Conservation (phyloP, 2,888 invertebrate genomes). For the Sycophila texana region DNA sequence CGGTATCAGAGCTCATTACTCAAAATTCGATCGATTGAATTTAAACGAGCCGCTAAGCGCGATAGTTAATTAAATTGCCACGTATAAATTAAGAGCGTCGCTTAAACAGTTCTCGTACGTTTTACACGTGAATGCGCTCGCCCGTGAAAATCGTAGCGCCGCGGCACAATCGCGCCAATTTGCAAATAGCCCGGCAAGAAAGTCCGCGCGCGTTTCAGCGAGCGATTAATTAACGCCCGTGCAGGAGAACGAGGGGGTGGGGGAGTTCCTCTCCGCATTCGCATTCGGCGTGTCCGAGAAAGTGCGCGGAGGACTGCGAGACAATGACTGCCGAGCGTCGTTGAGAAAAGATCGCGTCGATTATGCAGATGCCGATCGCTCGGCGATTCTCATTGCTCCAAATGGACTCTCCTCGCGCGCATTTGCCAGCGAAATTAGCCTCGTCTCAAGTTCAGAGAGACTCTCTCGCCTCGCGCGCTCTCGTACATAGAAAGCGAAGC, state of each 20-base stretch:
- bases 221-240: neutral
- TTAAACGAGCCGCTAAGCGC: too few species aligned
- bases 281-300: too few species aligned
- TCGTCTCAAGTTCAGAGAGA: conserved; percentile 47
- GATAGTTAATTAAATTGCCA: too few species aligned
- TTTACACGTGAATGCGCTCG: neutral
- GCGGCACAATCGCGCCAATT: neutral
- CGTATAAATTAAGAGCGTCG: too few species aligned
- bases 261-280: neutral
- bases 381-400: conserved; percentile 56
- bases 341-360: neutral
- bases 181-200: neutral
- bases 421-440: conserved; percentile 58
- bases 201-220: neutral
- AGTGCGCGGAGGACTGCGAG: too few species aligned
- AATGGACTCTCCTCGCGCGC: conserved; percentile 41
- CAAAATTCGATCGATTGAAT: too few species aligned
- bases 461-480: neutral
- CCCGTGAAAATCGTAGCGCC: neutral
- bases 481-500: conserved; percentile 9
- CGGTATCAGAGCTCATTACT: too few species aligned
- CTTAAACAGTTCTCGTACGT: too few species aligned
- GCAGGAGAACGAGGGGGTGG: conserved; percentile 20
- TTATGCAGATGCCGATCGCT: conserved; percentile 51
- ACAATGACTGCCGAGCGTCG: too few species aligned